Base-by-base conservation (phyloP, 2,888 invertebrate species). In the Phengaris alcon region DNA sequence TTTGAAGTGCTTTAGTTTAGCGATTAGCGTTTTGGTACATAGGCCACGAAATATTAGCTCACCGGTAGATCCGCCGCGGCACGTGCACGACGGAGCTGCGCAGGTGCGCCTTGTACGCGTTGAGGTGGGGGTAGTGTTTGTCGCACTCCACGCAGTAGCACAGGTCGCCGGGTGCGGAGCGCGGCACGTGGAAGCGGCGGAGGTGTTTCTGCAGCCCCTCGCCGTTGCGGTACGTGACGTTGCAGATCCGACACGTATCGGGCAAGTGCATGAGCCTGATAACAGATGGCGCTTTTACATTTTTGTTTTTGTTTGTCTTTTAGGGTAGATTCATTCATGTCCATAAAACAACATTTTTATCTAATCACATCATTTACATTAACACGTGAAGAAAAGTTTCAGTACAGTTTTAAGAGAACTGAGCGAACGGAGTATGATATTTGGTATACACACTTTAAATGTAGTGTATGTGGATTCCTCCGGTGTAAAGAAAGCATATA, bases 81-180 rank as follows among this genome's bases (percentile, higher is more conserved):
- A 80, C 83, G 64, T 88, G 91, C 44, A 80, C 82, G 0, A 80
- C 82, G 0, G 88, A 84, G 0, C 84, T 84, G 3, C 82, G 80
- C 3, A 91, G 76, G 76, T 90, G 91, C 0, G 82, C 79, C 55
- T 81, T 82, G 75, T 88, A 90, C 12, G 85, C 84, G 55, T 81
- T 79, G 0, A 85, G 76, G 12, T 85, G 86, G 0, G 81, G 79
- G 75, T 85, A 91, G 54, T 86, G 86, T 3, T 82, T 83, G 72
- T 90, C 86, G 35, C 91, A 91, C 75, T 90, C 91, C 0, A 90
- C 90, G 69, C 91, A 90, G 76, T 89, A 90, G 0, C 86, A 82
- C 9, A 84, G 74, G 59, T 89, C 88, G 1, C 82, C 76, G 1
- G 75, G 75, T 35, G 72, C 76, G 75, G 8, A 44, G 46, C 15